A percentile compares a stretch with the other conserved stretches of the same genome.
These are phyloP conservation scores for Psittacula cyanocephala DNA, from an alignment of 2,113 vertebrate species.

Conservation along the genomic window DNA sequence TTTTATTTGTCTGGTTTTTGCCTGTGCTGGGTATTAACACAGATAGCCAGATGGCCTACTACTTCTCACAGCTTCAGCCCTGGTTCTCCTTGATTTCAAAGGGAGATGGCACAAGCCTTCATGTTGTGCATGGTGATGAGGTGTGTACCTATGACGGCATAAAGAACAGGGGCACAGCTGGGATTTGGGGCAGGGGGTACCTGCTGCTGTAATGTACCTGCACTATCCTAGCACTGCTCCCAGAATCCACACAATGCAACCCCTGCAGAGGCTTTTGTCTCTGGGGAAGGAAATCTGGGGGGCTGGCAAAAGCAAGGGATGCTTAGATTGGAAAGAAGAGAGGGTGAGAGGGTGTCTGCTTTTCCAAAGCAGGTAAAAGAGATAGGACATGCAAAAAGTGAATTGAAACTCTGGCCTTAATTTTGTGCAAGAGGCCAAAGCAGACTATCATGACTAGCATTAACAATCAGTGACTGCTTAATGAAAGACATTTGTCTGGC, in stretches of 20 bases:
- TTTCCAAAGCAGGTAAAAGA: not conserved
- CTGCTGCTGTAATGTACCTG: not conserved
- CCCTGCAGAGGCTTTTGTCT: not conserved
- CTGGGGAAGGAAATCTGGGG: not conserved
- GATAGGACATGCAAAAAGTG: not conserved
- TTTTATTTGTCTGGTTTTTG: not conserved
- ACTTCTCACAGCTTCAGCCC: not conserved
- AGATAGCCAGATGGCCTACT: not conserved
- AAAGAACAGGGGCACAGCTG: not conserved
- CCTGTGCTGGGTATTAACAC: not conserved
- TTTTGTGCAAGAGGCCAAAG: not conserved
- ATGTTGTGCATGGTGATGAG: fast-evolving
- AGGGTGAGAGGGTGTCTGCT: not conserved
- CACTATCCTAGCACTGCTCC: fast-evolving
- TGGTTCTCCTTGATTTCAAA: not conserved
- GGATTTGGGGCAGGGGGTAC: fast-evolving
- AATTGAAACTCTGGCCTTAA: not conserved
- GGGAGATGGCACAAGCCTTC: not conserved
- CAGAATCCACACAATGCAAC: not conserved
- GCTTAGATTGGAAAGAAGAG: not conserved
- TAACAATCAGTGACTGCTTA: not conserved
- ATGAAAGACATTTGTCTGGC: not conserved
- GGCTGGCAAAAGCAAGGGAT: not conserved
- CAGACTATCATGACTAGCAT: fast-evolving
- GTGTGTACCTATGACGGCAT: fast-evolving